Evolutionary conservation across 2,888 invertebrate genomes (phyloP).

Genomic region (Trissolcus brochymenae): DNA sequence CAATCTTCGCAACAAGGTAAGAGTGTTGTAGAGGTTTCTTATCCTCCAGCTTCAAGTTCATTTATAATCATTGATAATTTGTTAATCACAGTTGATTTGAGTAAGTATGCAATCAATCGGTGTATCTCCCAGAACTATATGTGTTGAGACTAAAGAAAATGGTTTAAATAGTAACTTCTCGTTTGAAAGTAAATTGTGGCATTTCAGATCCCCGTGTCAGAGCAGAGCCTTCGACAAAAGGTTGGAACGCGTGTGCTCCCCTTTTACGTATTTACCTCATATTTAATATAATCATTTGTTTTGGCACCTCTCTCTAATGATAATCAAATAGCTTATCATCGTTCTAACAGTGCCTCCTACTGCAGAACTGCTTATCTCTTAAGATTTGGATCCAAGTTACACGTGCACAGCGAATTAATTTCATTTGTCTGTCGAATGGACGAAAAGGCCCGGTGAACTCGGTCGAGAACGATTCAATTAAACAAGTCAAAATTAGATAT

Average conservation of each 20-base stretch:
- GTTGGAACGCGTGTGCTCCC: constrained; percentile 73
- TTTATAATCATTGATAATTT: constrained; percentile 1
- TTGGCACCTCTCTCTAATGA: constrained; percentile 72
- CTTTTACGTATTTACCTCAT: constrained; percentile 73
- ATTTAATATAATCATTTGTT: constrained; percentile 67
- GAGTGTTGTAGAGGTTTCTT: constrained; percentile 1
- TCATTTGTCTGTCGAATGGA: background rate
- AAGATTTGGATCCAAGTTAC: constrained; percentile 21
- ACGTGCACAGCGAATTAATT: background rate
- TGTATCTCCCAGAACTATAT: constrained; percentile 4
- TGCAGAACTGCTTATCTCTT: constrained; percentile 65
- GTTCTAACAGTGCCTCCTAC: constrained; percentile 70
- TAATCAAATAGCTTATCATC: constrained; percentile 67
- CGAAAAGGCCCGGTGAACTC: too few relatives aligned
- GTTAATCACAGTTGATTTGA: constrained; percentile 1
- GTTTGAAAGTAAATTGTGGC: constrained; percentile 74
- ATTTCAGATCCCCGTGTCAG: constrained; percentile 76
- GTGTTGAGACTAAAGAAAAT: constrained; percentile 3
- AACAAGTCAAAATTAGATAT: too few relatives aligned
- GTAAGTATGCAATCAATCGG: constrained; percentile 13
- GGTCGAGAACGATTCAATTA: too few relatives aligned
- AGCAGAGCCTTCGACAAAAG: constrained; percentile 75
- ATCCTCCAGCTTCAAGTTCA: background rate
- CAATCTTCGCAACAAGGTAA: constrained; percentile 84
- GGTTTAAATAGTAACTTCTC: constrained; percentile 23